These are phyloP conservation scores for Halictus ligatus DNA, from an alignment of 2,888 invertebrate genomes.

Conservation along the genomic window DNA sequence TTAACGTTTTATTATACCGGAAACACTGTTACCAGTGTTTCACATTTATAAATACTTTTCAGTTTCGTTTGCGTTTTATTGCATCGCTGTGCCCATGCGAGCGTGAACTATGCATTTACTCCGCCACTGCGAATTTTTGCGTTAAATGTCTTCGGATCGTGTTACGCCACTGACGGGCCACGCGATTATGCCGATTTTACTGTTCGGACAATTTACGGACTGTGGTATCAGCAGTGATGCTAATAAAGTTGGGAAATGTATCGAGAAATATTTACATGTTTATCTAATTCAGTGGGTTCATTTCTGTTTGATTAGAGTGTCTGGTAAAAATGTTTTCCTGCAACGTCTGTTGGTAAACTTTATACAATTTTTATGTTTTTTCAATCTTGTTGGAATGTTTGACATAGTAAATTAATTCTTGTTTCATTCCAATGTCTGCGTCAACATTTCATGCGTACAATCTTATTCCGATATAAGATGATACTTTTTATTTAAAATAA, in stretches of 20 bases:
- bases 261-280: too few species aligned
- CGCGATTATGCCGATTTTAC: not conserved
- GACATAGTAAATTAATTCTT: too few species aligned
- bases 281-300: not conserved
- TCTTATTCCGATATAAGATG: too few species aligned
- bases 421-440: too few species aligned
- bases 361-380: too few species aligned
- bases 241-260: not conserved
- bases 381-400: too few species aligned
- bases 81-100: not conserved
- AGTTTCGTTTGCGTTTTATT: not conserved
- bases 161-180: not conserved
- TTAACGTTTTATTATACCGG: too few species aligned
- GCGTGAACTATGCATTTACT: not conserved
- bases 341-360: not conserved
- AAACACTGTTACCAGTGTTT: too few species aligned
- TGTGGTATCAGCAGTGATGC: not conserved
- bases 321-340: not conserved
- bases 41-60: not conserved
- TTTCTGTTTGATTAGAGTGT: not conserved
- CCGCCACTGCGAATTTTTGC: not conserved
- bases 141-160: not conserved
- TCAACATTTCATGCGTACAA: too few species aligned
- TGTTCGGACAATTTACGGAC: not conserved
- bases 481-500: too few species aligned